Percentiles rank a stretch among this genome's conserved stretches.
Conservation (phyloP, 2,113 vertebrate species). For the Agelaius tricolor region DNA sequence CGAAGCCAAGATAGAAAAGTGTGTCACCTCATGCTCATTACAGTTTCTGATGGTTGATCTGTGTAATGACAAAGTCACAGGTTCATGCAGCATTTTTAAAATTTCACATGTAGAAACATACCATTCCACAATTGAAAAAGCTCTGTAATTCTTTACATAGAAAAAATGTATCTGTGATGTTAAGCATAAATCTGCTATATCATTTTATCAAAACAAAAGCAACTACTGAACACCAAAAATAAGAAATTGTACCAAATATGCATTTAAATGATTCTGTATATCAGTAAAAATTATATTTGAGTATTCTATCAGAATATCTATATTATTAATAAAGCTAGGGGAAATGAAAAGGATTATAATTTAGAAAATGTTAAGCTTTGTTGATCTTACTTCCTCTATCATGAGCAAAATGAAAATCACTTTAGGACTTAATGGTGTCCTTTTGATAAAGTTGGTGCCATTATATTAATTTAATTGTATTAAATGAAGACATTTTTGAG, state of each 20-base stretch:
- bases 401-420: neutral
- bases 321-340: conserved; percentile 58
- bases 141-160: conserved; percentile 72
- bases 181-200: conserved; percentile 54
- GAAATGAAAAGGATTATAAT: conserved; percentile 16
- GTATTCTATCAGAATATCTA: neutral
- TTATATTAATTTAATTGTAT: neutral
- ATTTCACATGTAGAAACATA: conserved; percentile 37
- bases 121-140: conserved; percentile 46
- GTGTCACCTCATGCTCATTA: conserved; percentile 16
- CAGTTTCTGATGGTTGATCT: conserved; percentile 49
- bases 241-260: conserved; percentile 53
- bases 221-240: conserved; percentile 64
- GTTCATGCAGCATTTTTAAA: conserved; percentile 44
- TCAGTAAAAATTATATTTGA: neutral
- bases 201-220: conserved; percentile 56
- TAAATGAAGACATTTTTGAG: neutral
- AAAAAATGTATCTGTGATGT: conserved; percentile 34
- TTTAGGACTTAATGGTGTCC: neutral
- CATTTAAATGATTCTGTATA: conserved; percentile 27
- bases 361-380: neutral
- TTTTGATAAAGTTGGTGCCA: neutral
- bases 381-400: conserved; percentile 1
- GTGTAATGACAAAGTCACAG: conserved; percentile 11
- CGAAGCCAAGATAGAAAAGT: neutral